Conservation (phyloP, 2,113 vertebrate genomes). For the Caranx ignobilis region DNA sequence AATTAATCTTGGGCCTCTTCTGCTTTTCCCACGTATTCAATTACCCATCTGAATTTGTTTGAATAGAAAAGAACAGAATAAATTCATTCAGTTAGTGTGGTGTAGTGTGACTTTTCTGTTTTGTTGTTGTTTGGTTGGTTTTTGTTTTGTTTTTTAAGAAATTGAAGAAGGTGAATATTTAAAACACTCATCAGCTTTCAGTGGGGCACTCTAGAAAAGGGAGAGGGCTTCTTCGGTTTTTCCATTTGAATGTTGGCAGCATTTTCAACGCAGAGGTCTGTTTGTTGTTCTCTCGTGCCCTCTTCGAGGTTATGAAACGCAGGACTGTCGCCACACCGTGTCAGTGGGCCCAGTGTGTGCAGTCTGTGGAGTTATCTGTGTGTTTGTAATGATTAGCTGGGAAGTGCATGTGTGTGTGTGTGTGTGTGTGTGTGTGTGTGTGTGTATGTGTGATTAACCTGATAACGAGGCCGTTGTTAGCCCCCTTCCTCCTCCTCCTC, state of each 20-base stretch:
- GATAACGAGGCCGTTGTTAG: conserved; percentile 77
- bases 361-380: conserved; percentile 76
- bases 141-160: background rate
- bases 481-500: background rate
- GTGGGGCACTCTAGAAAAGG: background rate
- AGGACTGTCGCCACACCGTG: conserved; percentile 38
- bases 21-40: conserved; percentile 70
- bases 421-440: conserved; percentile 51
- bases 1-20: conserved; percentile 72
- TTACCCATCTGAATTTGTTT: conserved; percentile 47
- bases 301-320: conserved; percentile 58
- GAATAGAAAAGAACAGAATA: conserved; percentile 26
- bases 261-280: conserved; percentile 52
- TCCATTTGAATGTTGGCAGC: conserved; percentile 21
- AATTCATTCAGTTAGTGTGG: background rate
- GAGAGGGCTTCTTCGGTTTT: background rate
- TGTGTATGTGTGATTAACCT: conserved; percentile 66
- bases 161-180: background rate
- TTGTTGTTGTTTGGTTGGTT: too few species aligned
- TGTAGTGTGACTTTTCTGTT: background rate
- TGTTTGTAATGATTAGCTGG: conserved; percentile 80
- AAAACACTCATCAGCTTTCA: background rate
- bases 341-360: conserved; percentile 54
- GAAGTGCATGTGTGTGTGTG: conserved; percentile 41
- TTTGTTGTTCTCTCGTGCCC: conserved; percentile 54